Percentiles rank a stretch among this genome's conserved stretches.
These are phyloP conservation scores for Sminthurides aquaticus DNA, from an alignment of 2,888 invertebrate genomes.

Conservation along the genomic window DNA sequence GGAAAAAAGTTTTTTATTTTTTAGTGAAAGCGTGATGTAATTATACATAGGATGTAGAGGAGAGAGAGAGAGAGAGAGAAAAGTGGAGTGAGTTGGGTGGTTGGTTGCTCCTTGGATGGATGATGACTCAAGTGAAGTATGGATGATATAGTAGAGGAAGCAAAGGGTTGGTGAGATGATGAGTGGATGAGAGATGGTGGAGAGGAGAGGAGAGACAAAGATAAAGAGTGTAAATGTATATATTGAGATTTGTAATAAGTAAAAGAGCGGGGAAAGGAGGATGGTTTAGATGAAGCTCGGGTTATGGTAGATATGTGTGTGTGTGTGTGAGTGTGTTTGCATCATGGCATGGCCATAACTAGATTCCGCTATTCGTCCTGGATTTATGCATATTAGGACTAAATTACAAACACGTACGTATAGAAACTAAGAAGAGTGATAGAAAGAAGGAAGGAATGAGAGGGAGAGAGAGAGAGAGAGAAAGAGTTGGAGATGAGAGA, in stretches of 20 bases:
- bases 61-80: conserved; percentile 7
- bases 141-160: background rate
- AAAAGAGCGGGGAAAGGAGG: background rate
- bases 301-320: background rate
- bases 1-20: background rate
- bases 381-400: too few relatives aligned
- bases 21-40: background rate
- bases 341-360: background rate
- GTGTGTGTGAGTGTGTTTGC: background rate
- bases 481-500: background rate
- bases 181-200: background rate
- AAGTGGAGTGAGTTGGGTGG: background rate
- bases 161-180: background rate
- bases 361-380: too few relatives aligned
- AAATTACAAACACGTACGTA: background rate
- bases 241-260: conserved; percentile 10
- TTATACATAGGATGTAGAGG: background rate
- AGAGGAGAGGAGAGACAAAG: background rate
- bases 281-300: background rate
- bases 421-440: background rate
- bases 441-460: background rate
- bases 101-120: background rate
- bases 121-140: background rate
- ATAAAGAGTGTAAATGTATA: background rate
- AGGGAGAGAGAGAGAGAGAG: background rate